phyloP scores from a whole-genome alignment of 2,113 vertebrate genomes.

The Tragelaphus strepsiceros region DNA sequence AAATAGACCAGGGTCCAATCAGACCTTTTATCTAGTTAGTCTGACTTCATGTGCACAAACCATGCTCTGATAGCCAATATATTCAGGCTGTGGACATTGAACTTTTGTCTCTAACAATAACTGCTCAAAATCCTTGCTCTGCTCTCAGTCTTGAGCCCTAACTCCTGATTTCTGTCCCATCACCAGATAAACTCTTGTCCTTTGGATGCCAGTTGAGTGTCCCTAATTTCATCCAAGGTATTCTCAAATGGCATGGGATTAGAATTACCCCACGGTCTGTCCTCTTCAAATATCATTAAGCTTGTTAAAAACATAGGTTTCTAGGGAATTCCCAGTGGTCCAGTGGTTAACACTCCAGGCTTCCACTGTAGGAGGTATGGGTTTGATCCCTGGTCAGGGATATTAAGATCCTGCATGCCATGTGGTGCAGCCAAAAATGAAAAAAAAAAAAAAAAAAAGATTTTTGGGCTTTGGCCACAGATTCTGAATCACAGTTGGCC shows the following conservation, averaged over 20 bases:
- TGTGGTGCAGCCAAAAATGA: neutral
- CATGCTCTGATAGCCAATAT: neutral
- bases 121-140: neutral
- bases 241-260: neutral
- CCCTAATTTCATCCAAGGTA: neutral
- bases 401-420: neutral
- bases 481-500: neutral
- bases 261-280: neutral
- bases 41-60: rapidly evolving
- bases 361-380: neutral
- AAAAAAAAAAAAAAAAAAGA: neutral
- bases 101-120: neutral
- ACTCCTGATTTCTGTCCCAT: neutral
- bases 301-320: neutral
- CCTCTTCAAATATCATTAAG: neutral
- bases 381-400: neutral
- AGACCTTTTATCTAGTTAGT: neutral
- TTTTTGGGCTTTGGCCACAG: neutral
- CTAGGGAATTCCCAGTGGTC: neutral
- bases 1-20: neutral
- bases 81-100: rapidly evolving
- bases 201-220: neutral
- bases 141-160: neutral
- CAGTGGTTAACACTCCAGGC: neutral
- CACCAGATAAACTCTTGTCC: neutral